Evolutionary conservation across 2,113 vertebrate genomes (phyloP), one percentile per base, ranked within the genome.

Genomic region (Chaetops frenatus): DNA sequence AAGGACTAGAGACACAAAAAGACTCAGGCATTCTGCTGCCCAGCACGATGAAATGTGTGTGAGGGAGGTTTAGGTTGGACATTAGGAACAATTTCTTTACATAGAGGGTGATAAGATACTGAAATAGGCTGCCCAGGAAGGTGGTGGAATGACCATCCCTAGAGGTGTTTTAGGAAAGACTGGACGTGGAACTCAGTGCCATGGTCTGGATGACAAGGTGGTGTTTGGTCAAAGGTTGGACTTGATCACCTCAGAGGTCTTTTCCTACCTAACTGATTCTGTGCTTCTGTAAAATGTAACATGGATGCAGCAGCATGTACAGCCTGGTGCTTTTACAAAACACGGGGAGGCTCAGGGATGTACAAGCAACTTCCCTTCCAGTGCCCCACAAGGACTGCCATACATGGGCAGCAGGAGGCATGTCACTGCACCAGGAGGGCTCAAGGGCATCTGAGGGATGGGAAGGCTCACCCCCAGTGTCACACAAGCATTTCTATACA

Each of bases 281-380:
- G 51, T 81, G 60, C 51, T 74, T 74, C 36, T 35, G 4, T 20
- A 27, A 80, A n/a, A 73, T 4, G 22, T 25, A 71, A 17, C 23
- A 40, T 5, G 16, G n/a, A 33, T 62, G 38, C 48, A 56, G 47
- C 38, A 93, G 56, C 44, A 67, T 1, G 0, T 11, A 29, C 7
- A 47, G 40, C 42, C 48, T 3, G 29, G 7, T 24, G 57, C 3
- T 72, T 80, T 85, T 65, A 50, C 25, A 74, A 7, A 9, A n/a
- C 12, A 28, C 0, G 0, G 21, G 7, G 29, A 51, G 44, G 40
- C 29, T 56, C 29, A 35, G 54, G 48, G 14, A 6, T 38, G 15
- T 11, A 25, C 22, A 62, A 78, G 19, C 5, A 69, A 7, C 25
- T 28, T 29, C 28, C 33, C 13, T 51, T 84, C 45, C 50, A 51